These are phyloP conservation scores for Zaprionus capensis DNA, from an alignment of 1,140 invertebrate genomes.

Conservation along the genomic window DNA sequence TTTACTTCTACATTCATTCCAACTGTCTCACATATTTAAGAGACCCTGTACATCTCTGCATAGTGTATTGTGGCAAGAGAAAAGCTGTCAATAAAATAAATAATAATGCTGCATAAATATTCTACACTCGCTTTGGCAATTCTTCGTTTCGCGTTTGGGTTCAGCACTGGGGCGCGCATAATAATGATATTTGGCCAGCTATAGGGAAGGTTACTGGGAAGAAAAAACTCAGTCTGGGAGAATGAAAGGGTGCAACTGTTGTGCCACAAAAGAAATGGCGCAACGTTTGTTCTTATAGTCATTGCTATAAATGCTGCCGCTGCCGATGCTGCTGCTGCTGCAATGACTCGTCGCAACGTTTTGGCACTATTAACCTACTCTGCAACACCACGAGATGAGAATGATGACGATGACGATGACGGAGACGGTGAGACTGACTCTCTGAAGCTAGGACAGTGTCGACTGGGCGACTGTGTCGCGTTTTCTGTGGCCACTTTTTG, in stretches of 20 bases:
- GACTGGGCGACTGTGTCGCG: conserved; percentile 13
- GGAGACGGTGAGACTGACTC: conserved; percentile 40
- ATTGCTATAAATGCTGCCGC: conserved; percentile 64
- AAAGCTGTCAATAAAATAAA: conserved; percentile 80
- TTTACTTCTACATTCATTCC: too few relatives aligned
- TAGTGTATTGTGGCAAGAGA: conserved; percentile 55
- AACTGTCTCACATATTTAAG: not conserved
- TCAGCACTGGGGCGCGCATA: conserved; percentile 54
- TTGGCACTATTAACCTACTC: conserved; percentile 81
- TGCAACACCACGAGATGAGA: conserved; percentile 72
- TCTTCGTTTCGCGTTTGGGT: conserved; percentile 23
- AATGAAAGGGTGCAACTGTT: conserved; percentile 77
- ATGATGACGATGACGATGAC: conserved; percentile 61
- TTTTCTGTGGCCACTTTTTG: conserved; percentile 31
- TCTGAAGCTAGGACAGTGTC: conserved; percentile 5
- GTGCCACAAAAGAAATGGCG: conserved; percentile 70
- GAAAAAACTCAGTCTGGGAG: conserved; percentile 25
- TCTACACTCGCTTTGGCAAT: conserved; percentile 50
- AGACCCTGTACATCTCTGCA: conserved; percentile 17
- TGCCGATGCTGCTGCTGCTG: conserved; percentile 35
- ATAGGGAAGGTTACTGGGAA: conserved; percentile 1
- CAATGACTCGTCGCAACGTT: conserved; percentile 67
- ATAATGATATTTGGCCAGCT: conserved; percentile 71
- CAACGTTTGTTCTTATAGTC: conserved; percentile 70
- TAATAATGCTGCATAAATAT: conserved; percentile 81